Conservation (phyloP, 2,797 vertebrate species). For the Sparidentex hasta region DNA sequence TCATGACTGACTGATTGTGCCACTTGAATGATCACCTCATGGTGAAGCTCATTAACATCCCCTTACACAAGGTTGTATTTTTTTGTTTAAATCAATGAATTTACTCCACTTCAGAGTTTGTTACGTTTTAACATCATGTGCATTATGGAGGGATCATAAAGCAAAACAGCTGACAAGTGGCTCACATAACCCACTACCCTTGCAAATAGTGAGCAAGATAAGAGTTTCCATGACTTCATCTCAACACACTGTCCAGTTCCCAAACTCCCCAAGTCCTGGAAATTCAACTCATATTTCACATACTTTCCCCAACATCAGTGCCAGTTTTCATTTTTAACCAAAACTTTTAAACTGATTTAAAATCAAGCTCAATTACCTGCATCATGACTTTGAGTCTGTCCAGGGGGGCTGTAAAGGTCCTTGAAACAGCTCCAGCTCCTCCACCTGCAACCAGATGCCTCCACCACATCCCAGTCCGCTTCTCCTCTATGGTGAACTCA, state of each 20-base stretch:
- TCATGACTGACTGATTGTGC: background rate
- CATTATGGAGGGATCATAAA: background rate
- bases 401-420: slow-evolving; percentile 94
- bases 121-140: background rate
- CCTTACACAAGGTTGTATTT: too few relatives aligned
- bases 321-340: background rate
- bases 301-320: background rate
- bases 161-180: background rate
- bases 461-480: slow-evolving; percentile 96
- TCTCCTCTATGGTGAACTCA: slow-evolving; percentile 95
- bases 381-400: slow-evolving; percentile 97
- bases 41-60: background rate
- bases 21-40: too few relatives aligned
- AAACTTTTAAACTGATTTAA: background rate
- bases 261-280: background rate
- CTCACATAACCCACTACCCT: background rate
- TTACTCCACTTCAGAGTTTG: accelerated
- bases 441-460: slow-evolving; percentile 96
- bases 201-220: background rate
- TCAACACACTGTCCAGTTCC: background rate
- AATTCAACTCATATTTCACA: background rate
- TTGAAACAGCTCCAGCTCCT: slow-evolving; percentile 92
- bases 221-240: background rate
- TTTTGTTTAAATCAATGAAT: background rate
- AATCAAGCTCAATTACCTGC: slow-evolving; percentile 86